These are phyloP conservation scores for Alectura lathami DNA, from an alignment of 2,113 vertebrate genomes.

Conservation along the genomic window DNA sequence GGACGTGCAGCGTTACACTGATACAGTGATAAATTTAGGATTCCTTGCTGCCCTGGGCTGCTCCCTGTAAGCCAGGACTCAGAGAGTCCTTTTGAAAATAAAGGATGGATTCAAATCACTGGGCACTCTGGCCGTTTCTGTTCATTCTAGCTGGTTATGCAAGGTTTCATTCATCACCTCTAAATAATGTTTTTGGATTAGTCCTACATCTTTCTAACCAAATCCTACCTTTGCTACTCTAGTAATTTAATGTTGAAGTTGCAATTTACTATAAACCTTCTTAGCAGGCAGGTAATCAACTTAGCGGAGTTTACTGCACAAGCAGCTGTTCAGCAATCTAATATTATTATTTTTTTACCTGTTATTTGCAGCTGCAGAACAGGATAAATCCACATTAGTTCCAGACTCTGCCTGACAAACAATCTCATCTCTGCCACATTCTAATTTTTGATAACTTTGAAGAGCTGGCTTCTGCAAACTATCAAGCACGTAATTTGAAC, in stretches of 20 bases:
- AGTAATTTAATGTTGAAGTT: slow-evolving; percentile 61
- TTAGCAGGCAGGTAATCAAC: slow-evolving; percentile 71
- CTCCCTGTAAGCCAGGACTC: not conserved
- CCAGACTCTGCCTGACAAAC: slow-evolving; percentile 36
- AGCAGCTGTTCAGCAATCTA: slow-evolving; percentile 65
- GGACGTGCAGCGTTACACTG: accelerated
- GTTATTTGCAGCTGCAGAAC: slow-evolving; percentile 60
- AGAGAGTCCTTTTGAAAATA: not conserved
- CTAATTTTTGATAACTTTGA: slow-evolving; percentile 37
- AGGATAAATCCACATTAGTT: slow-evolving; percentile 58
- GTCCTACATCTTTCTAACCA: slow-evolving; percentile 14
- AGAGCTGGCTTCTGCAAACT: slow-evolving; percentile 7
- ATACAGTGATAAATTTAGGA: not conserved
- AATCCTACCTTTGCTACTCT: slow-evolving; percentile 38
- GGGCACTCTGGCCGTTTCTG: not conserved
- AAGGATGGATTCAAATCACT: not conserved
- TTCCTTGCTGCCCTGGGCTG: not conserved
- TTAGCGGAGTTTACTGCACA: slow-evolving; percentile 62
- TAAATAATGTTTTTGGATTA: not conserved
- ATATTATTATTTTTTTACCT: slow-evolving; percentile 55
- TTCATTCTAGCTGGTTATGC: not conserved
- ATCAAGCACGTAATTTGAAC: not conserved
- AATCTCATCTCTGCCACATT: slow-evolving; percentile 22
- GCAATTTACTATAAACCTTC: slow-evolving; percentile 63
- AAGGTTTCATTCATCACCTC: slow-evolving; percentile 28